Base-by-base conservation (phyloP, 2,797 vertebrate species). In the Podargus strigoides region DNA sequence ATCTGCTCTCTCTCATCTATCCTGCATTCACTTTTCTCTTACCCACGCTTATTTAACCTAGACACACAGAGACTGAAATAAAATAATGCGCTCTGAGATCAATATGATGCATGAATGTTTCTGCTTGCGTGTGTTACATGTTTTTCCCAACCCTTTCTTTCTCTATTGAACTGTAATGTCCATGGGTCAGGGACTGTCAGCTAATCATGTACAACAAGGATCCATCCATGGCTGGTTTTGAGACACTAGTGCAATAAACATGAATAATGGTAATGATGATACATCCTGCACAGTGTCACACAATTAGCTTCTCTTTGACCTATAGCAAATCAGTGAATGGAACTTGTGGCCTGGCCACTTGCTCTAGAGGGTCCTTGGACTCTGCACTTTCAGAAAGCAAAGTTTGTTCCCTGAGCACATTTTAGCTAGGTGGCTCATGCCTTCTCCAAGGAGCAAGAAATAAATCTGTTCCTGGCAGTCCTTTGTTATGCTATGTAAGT, bases 261-360 rank as follows among this genome's bases (percentile, higher is more conserved):
- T 60, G 85, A 96, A 32, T 70, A 88, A 76, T 1, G 1, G 10
- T 49, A 82, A 73, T 27, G 30, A 74, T 56, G 59, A 66, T 63
- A 82, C 67, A 73, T 82, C 91, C 80, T 73, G 55, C 26, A 60
- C 8, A 34, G 58, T 30, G 42, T 50, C 87, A 84, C 59, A 78
- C 30, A 85, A 81, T 88, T 91, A 93, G 6, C 77, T 91, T 86
- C 66, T 90, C 76, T 94, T 76, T 90, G 83, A 94, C 62, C 90
- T 91, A 26, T 41, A 84, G 52, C 41, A 82, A 89, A 88, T 68
- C 87, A 86, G 16, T 39, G 67, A 85, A 76, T 52, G 3, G 5
- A 79, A 90, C 19, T 14, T 74, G 26, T 60, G 78, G 9, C 41
- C 32, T 72, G 34, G n/a, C 13, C 34, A 16, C 52, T 94, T 91